Conservation (phyloP, 2,797 vertebrate genomes). For the Hippoglossus hippoglossus region DNA sequence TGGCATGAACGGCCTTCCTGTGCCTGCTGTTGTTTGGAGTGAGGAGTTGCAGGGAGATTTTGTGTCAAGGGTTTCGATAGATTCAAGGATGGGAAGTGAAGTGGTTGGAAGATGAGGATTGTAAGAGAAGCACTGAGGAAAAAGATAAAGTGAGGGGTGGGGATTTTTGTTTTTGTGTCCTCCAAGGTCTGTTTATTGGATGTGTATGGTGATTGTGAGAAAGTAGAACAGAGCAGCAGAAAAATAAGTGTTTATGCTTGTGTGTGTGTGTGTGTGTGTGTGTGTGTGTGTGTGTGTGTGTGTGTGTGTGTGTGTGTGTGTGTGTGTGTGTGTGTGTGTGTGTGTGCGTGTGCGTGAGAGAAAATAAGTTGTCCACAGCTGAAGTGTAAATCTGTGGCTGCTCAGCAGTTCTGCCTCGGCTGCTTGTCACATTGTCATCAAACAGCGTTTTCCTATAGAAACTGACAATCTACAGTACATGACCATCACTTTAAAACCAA, state of each 20-base stretch:
- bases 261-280: background rate
- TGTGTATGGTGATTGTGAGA: constrained; percentile 28
- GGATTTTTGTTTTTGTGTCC: constrained; percentile 36
- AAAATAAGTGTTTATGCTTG: background rate
- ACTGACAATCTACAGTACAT: background rate
- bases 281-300: too few relatives aligned
- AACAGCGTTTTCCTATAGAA: background rate
- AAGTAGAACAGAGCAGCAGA: constrained; percentile 14
- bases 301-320: background rate
- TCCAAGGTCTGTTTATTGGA: constrained; percentile 61
- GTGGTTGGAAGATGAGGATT: background rate
- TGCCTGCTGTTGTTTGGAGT: constrained; percentile 34
- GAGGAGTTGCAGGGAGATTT: constrained; percentile 14
- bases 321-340: too few relatives aligned
- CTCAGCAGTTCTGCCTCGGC: background rate
- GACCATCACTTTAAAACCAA: background rate
- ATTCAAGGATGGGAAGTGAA: constrained; percentile 3
- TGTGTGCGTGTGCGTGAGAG: too few relatives aligned
- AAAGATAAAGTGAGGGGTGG: constrained; percentile 20
- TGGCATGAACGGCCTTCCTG: constrained; percentile 30
- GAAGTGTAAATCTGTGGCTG: background rate
- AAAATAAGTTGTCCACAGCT: too few relatives aligned
- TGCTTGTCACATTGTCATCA: background rate
- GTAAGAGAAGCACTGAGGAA: constrained; percentile 14
- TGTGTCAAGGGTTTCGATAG: constrained; percentile 2